A percentile compares a stretch with the other conserved stretches of the same genome.
Evolutionary conservation across 2,888 invertebrate species (phyloP).

Genomic region (Anthophora plumipes): DNA sequence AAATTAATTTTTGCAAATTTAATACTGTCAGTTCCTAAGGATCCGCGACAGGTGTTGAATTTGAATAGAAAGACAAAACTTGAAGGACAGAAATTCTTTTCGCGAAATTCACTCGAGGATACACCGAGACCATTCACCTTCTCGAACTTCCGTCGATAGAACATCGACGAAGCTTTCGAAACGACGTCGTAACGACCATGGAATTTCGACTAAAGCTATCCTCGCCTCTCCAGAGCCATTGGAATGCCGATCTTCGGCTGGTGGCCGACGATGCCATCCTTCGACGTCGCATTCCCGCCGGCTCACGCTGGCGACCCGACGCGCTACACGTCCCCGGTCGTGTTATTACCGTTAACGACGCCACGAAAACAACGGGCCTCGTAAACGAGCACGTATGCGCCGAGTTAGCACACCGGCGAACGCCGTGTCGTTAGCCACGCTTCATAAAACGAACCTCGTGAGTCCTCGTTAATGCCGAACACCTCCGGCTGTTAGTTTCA

Average conservation of each 20-base stretch:
- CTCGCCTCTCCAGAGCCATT: too few relatives aligned
- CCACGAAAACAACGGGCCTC: slow-evolving; percentile 67
- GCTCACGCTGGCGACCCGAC: not conserved
- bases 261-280: slow-evolving; percentile 19
- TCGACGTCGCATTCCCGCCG: slow-evolving; percentile 1
- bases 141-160: not conserved
- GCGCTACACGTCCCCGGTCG: slow-evolving; percentile 26
- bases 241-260: slow-evolving; percentile 33
- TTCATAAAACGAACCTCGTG: slow-evolving; percentile 71
- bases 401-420: slow-evolving; percentile 45
- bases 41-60: too few relatives aligned
- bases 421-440: slow-evolving; percentile 64
- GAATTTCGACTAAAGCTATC: slow-evolving; percentile 26
- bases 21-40: too few relatives aligned
- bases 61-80: too few relatives aligned
- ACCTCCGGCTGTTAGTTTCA: slow-evolving; percentile 72
- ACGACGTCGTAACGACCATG: slow-evolving; percentile 16
- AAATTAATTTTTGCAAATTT: too few relatives aligned
- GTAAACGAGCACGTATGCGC: slow-evolving; percentile 62
- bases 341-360: slow-evolving; percentile 69
- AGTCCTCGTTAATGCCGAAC: slow-evolving; percentile 75
- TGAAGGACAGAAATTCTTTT: too few relatives aligned
- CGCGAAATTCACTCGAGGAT: too few relatives aligned
- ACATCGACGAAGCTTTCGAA: not conserved
- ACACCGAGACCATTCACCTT: not conserved